Evolutionary conservation across 2,888 invertebrate species (phyloP).

Genomic region (Lithophane socia): DNA sequence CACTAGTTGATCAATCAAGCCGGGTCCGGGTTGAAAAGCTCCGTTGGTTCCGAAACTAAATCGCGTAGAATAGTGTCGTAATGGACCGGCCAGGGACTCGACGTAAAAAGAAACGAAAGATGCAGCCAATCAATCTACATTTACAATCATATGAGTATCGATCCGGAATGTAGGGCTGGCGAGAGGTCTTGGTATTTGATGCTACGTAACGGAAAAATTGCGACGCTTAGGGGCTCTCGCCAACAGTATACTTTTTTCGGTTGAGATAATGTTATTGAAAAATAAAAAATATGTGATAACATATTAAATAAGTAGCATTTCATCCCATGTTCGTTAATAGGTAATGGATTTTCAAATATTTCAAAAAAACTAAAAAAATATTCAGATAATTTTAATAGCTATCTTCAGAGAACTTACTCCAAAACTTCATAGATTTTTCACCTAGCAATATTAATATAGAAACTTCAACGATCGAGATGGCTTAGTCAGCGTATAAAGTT

Average conservation of each 20-base stretch:
- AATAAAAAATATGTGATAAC: neutral
- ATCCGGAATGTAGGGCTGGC: slow-evolving; percentile 67
- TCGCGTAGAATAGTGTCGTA: slow-evolving; percentile 81
- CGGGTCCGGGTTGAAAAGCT: slow-evolving; percentile 50
- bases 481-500: slow-evolving; percentile 69
- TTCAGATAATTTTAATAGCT: neutral
- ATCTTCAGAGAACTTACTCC: too few species aligned
- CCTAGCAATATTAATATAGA: neutral
- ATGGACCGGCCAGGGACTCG: slow-evolving; percentile 77
- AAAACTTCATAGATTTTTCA: neutral
- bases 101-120: slow-evolving; percentile 84
- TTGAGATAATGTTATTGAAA: neutral
- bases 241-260: rapidly evolving
- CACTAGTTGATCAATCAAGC: slow-evolving; percentile 54
- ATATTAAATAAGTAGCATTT: neutral
- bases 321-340: too few species aligned
- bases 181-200: slow-evolving; percentile 70
- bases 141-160: slow-evolving; percentile 89
- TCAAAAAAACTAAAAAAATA: neutral
- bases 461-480: slow-evolving; percentile 63
- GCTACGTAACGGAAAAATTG: too few species aligned
- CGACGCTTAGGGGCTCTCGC: too few species aligned
- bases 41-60: slow-evolving; percentile 71
- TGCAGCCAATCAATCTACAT: slow-evolving; percentile 89
- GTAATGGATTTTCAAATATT: neutral